A percentile compares a stretch with the other conserved stretches of the same genome.
Evolutionary conservation across 2,797 vertebrate species (phyloP).

Genomic region (Babyrousa celebensis): DNA sequence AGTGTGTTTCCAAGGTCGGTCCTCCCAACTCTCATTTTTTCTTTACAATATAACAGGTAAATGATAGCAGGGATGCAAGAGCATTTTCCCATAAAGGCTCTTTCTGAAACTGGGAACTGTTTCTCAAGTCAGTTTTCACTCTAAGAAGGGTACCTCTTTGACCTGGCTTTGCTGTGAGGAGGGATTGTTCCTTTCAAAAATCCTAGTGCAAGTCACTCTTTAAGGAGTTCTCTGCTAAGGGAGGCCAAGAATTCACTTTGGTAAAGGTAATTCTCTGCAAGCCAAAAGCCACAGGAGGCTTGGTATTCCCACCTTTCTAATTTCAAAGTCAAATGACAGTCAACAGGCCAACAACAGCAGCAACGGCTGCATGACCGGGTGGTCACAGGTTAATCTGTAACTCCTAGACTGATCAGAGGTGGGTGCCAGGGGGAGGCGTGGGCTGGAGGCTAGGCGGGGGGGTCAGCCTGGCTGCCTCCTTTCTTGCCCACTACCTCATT

Average conservation of each 20-base stretch:
- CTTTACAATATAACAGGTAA: slow-evolving; percentile 21
- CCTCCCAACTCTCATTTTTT: slow-evolving; percentile 1
- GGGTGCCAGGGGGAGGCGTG: background rate
- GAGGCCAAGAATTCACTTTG: slow-evolving; percentile 45
- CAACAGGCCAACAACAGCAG: background rate
- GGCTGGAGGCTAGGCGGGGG: background rate
- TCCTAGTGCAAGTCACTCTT: slow-evolving; percentile 28
- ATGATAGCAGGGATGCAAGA: background rate
- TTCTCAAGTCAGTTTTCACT: slow-evolving; percentile 46
- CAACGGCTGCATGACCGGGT: background rate
- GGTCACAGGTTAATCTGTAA: background rate
- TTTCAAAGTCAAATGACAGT: slow-evolving; percentile 48
- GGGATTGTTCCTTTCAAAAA: slow-evolving; percentile 21
- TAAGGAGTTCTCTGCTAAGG: background rate
- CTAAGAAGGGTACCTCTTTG: slow-evolving; percentile 18
- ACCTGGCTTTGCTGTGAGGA: background rate
- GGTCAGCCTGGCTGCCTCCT: background rate
- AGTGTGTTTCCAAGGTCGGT: background rate
- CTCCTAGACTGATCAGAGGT: background rate
- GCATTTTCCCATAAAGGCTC: slow-evolving; percentile 6
- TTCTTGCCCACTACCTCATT: slow-evolving; percentile 11
- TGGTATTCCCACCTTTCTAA: slow-evolving; percentile 4
- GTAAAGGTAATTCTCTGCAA: slow-evolving; percentile 58
- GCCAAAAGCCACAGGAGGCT: background rate
- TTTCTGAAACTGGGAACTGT: slow-evolving; percentile 55